These are phyloP conservation scores for Babyrousa celebensis DNA, from an alignment of 2,797 vertebrate species.

Conservation along the genomic window DNA sequence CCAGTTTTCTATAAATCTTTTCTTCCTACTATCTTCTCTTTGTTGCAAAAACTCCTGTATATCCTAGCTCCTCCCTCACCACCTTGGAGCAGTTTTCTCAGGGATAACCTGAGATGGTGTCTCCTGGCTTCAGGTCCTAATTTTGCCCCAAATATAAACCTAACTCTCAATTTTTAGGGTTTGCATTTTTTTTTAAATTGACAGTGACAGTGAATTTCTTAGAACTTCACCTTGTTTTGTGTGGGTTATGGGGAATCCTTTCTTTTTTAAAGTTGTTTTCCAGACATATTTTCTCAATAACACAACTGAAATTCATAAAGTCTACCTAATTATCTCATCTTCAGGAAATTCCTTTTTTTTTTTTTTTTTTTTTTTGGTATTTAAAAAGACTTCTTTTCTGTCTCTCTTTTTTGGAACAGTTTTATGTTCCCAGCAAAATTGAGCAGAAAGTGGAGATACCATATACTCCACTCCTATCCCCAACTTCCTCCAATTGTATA, in stretches of 20 bases:
- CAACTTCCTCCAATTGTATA: too few relatives aligned
- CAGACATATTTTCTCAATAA: background rate
- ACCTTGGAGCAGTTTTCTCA: too few relatives aligned
- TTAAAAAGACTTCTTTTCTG: background rate
- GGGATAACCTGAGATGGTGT: too few relatives aligned
- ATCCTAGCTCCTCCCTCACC: too few relatives aligned
- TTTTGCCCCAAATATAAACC: too few relatives aligned
- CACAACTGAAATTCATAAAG: slow-evolving; percentile 35
- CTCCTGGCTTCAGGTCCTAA: too few relatives aligned
- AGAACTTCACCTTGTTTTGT: background rate
- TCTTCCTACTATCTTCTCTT: too few relatives aligned
- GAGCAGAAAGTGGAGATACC: background rate
- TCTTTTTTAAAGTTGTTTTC: background rate
- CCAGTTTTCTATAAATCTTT: too few relatives aligned
- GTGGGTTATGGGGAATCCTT: background rate
- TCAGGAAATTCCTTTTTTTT: background rate
- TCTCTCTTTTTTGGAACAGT: background rate
- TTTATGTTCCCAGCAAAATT: background rate
- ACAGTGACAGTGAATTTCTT: background rate
- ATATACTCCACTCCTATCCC: too few relatives aligned
- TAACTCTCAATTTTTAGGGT: too few relatives aligned
- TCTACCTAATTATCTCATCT: background rate
- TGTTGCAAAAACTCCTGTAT: too few relatives aligned
- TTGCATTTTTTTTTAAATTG: too few relatives aligned
- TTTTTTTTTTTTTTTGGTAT: background rate